A percentile compares a stretch with the other conserved stretches of the same genome.
Evolutionary conservation across 2,888 invertebrate species (phyloP).

Genomic region (Machimus atricapillus): DNA sequence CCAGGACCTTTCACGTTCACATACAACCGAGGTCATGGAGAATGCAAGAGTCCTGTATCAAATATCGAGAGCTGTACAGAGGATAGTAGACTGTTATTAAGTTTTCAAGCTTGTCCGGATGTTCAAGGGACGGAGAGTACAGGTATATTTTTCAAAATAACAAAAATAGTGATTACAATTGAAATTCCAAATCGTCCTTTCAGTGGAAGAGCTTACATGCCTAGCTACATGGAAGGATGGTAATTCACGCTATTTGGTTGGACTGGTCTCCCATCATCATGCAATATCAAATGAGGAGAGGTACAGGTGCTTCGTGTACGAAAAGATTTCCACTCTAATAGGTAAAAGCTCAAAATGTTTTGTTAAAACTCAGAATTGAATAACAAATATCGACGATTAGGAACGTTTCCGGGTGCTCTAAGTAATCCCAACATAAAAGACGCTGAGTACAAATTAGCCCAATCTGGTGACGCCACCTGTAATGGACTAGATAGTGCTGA

Average conservation of each 20-base stretch:
- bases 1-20: conserved; percentile 89
- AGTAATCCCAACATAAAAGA: conserved; percentile 61
- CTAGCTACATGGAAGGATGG: conserved; percentile 94
- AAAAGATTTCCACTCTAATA: conserved; percentile 74
- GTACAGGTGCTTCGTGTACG: conserved; percentile 94
- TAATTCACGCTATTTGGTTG: conserved; percentile 87
- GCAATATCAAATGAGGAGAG: conserved; percentile 91
- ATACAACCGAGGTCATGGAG: conserved; percentile 89
- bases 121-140: conserved; percentile 90
- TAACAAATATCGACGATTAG: neutral
- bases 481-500: conserved; percentile 90
- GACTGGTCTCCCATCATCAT: conserved; percentile 87
- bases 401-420: conserved; percentile 57
- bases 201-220: conserved; percentile 91
- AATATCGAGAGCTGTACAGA: conserved; percentile 95
- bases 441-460: conserved; percentile 83
- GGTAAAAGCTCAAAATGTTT: conserved; percentile 58
- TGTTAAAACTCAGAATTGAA: neutral
- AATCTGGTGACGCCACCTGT: conserved; percentile 92
- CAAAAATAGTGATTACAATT: neutral
- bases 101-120: conserved; percentile 94
- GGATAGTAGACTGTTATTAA: conserved; percentile 85
- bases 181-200: conserved; percentile 52
- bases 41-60: conserved; percentile 87
- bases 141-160: conserved; percentile 64